These are phyloP conservation scores for Lytechinus pictus DNA, from an alignment of 35 echinoderm and acorn worm genomes.

Conservation along the genomic window DNA sequence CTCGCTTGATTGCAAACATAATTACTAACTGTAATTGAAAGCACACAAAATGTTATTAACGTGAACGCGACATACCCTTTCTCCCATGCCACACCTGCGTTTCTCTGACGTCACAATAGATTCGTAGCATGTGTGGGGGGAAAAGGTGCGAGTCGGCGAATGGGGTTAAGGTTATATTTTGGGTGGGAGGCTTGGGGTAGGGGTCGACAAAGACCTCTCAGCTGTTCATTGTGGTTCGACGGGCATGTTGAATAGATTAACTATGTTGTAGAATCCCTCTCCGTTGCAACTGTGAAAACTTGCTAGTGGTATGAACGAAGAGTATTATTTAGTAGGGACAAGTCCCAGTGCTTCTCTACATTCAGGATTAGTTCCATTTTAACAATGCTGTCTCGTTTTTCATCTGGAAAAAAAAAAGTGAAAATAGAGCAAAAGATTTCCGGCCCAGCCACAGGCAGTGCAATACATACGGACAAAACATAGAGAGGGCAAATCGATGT, in stretches of 20 bases:
- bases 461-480: neutral
- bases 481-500: neutral
- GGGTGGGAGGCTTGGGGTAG: neutral
- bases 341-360: neutral
- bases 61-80: neutral
- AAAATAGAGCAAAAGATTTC: neutral
- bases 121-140: neutral
- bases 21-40: slow-evolving; percentile 6
- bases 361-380: neutral
- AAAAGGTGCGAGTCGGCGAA: neutral
- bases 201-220: neutral
- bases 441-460: neutral
- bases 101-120: neutral
- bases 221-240: too few species aligned
- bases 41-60: slow-evolving; percentile 19
- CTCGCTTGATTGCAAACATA: slow-evolving; percentile 11
- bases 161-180: neutral
- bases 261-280: too few species aligned
- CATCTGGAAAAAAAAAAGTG: neutral
- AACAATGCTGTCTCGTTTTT: neutral
- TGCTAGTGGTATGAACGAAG: too few species aligned
- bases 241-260: neutral
- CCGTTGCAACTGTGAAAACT: too few species aligned
- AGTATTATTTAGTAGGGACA: neutral
- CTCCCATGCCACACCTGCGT: neutral